A percentile compares a stretch with the other conserved stretches of the same genome.
These are phyloP conservation scores for Protophormia terraenovae DNA, from an alignment of 2,888 invertebrate species.

Conservation along the genomic window DNA sequence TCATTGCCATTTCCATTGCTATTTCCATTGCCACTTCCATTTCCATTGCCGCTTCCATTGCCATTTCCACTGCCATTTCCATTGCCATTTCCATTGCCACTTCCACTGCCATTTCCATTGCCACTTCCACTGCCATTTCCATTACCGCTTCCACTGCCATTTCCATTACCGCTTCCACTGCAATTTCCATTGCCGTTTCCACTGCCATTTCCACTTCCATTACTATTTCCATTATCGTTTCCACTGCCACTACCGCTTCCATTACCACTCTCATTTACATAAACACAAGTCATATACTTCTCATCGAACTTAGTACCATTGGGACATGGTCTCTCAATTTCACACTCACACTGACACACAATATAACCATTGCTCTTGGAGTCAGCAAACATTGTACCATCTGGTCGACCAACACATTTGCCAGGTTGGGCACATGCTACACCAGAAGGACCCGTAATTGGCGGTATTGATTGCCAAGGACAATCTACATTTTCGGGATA, in stretches of 20 bases:
- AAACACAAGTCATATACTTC: conserved; percentile 52
- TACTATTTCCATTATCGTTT: neutral
- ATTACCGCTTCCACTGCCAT: neutral
- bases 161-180: neutral
- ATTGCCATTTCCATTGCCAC: neutral
- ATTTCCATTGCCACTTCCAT: neutral
- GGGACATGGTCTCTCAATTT: conserved; percentile 60
- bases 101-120: neutral
- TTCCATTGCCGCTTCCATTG: neutral
- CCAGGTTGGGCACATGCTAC: conserved; percentile 35
- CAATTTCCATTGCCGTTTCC: neutral
- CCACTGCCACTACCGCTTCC: neutral
- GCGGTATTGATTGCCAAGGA: conserved; percentile 44
- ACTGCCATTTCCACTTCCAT: neutral
- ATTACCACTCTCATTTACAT: neutral
- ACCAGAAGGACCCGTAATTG: conserved; percentile 71
- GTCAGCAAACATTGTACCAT: conserved; percentile 47
- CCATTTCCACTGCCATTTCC: neutral
- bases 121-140: neutral
- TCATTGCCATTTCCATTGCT: neutral
- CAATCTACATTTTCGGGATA: conserved; percentile 72
- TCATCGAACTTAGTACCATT: conserved; percentile 60
- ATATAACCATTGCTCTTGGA: conserved; percentile 35
- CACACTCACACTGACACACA: conserved; percentile 61
- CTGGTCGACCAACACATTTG: conserved; percentile 12